phyloP scores from a whole-genome alignment of 1,140 invertebrate species.

The Trissolcus basalis region DNA sequence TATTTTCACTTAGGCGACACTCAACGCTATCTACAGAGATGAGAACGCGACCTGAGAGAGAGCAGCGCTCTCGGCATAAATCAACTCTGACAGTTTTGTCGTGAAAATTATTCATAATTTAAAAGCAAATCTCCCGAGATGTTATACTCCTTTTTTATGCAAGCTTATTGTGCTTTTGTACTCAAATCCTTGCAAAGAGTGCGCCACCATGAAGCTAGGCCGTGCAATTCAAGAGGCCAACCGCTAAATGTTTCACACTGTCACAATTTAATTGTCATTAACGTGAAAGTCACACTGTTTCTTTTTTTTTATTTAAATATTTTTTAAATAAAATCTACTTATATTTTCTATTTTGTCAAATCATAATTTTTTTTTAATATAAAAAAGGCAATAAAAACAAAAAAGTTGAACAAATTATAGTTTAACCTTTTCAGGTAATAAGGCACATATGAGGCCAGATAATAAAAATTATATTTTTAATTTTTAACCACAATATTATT shows the following conservation, averaged over 20 bases:
- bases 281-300: too few species aligned
- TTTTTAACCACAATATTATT: too few species aligned
- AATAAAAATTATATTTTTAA: too few species aligned
- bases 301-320: too few species aligned
- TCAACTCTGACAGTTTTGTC: constrained; percentile 62
- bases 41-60: constrained; percentile 16
- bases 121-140: constrained; percentile 58
- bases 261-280: constrained; percentile 50
- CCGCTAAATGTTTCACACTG: constrained; percentile 52
- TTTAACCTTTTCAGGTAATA: too few species aligned
- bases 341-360: too few species aligned
- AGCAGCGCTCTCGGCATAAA: constrained; percentile 61
- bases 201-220: constrained; percentile 37
- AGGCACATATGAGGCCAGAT: too few species aligned
- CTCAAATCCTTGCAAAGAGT: constrained; percentile 27
- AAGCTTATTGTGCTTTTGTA: constrained; percentile 37
- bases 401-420: too few species aligned
- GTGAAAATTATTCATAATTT: constrained; percentile 64
- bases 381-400: too few species aligned
- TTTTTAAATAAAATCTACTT: too few species aligned
- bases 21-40: constrained; percentile 5
- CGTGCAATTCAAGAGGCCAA: constrained; percentile 51
- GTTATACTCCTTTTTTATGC: constrained; percentile 42
- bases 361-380: too few species aligned
- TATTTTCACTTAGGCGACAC: not conserved